These are phyloP conservation scores for Sparus aurata DNA, from an alignment of 2,797 vertebrate species.

Conservation along the genomic window DNA sequence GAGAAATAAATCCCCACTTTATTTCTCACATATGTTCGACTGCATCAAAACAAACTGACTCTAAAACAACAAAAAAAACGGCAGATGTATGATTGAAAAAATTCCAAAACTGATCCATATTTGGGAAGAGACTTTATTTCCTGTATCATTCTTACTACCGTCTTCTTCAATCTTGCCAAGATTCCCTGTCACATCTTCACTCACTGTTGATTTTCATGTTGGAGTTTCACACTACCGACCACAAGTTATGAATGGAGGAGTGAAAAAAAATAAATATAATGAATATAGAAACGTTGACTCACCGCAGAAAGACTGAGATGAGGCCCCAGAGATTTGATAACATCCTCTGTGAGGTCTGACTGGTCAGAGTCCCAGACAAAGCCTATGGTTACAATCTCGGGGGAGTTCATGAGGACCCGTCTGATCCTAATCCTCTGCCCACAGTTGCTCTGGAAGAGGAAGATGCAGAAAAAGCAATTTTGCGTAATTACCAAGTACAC, in stretches of 20 bases:
- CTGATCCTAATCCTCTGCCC: slow-evolving; percentile 96
- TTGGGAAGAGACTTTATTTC: not conserved
- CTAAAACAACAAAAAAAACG: slow-evolving; percentile 5
- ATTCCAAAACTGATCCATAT: not conserved
- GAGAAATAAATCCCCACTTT: slow-evolving; percentile 80
- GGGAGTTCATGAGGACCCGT: slow-evolving; percentile 97
- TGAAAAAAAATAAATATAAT: not conserved
- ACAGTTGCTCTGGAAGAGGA: slow-evolving; percentile 91
- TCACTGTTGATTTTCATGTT: not conserved
- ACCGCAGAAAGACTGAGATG: slow-evolving; percentile 94
- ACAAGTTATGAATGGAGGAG: not conserved
- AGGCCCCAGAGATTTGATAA: slow-evolving; percentile 91
- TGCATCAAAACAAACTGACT: slow-evolving; percentile 68
- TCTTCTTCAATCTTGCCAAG: no score
- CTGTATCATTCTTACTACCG: not conserved
- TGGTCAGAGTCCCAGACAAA: slow-evolving; percentile 99
- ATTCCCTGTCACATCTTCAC: not conserved
- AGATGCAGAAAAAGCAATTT: not conserved
- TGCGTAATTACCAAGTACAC: not conserved
- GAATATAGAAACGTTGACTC: slow-evolving; percentile 51
- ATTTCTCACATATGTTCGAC: slow-evolving; percentile 75
- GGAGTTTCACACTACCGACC: not conserved
- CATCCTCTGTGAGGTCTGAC: slow-evolving; percentile 95
- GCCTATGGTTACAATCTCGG: slow-evolving; percentile 98
- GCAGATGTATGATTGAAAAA: slow-evolving; percentile 36